Evolutionary conservation across 2,888 invertebrate genomes (phyloP).

Genomic region (Eupithecia subfuscata): DNA sequence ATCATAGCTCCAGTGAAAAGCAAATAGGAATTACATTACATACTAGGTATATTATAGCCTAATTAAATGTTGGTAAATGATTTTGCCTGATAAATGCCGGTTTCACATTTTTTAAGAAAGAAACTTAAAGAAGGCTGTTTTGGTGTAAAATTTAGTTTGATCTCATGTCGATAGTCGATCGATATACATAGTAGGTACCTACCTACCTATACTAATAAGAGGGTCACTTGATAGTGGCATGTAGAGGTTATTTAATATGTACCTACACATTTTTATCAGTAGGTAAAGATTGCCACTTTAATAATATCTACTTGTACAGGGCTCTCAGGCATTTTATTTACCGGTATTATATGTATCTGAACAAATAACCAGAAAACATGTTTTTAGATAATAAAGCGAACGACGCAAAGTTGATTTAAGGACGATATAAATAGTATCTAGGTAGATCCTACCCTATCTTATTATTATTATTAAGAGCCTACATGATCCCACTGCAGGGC

Average conservation of each 20-base stretch:
- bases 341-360: no score
- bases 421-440: no score
- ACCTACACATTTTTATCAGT: neutral
- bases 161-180: neutral
- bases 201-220: neutral
- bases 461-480: no score
- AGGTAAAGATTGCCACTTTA: neutral
- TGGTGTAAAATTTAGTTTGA: neutral
- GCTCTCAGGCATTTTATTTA: neutral
- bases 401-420: no score
- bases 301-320: neutral
- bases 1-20: neutral
- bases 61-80: neutral
- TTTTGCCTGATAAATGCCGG: neutral
- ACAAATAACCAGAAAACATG: no score
- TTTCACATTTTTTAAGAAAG: neutral
- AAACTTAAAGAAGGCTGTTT: neutral
- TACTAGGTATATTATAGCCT: neutral
- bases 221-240: neutral
- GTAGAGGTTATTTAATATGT: neutral
- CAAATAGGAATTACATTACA: slow-evolving; percentile 3
- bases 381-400: no score
- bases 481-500: no score
- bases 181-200: neutral
- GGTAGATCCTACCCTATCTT: no score